Percentiles rank a stretch among this genome's conserved stretches.
These are phyloP conservation scores for Sebastes diaconus DNA, from an alignment of 2,797 vertebrate genomes.

Conservation along the genomic window DNA sequence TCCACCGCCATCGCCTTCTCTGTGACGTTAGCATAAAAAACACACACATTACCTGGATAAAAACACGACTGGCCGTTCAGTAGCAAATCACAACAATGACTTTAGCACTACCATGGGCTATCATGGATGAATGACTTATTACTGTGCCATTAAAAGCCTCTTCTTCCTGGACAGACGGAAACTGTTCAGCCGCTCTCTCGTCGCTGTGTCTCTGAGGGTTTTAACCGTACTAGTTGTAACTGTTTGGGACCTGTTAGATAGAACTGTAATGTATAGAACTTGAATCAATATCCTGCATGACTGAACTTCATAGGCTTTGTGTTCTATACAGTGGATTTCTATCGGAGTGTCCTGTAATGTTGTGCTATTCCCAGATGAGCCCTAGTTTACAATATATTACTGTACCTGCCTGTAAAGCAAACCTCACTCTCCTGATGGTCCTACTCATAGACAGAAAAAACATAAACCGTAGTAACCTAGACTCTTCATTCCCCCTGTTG, in stretches of 20 bases:
- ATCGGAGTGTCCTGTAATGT: slow-evolving; percentile 66
- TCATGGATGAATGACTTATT: slow-evolving; percentile 46
- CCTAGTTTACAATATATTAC: slow-evolving; percentile 53
- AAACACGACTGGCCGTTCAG: slow-evolving; percentile 45
- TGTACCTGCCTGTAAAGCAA: slow-evolving; percentile 60
- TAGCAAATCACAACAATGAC: slow-evolving; percentile 64
- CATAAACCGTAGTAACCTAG: slow-evolving; percentile 20
- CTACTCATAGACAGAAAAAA: slow-evolving; percentile 13
- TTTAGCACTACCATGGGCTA: slow-evolving; percentile 41
- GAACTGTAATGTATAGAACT: slow-evolving; percentile 79
- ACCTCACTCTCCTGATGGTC: slow-evolving; percentile 34
- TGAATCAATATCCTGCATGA: slow-evolving; percentile 74
- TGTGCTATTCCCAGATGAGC: slow-evolving; percentile 47
- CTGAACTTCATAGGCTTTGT: slow-evolving; percentile 64
- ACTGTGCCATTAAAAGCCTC: slow-evolving; percentile 71
- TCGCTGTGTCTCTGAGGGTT: slow-evolving; percentile 59
- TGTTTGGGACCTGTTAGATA: slow-evolving; percentile 71
- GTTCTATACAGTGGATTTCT: slow-evolving; percentile 79
- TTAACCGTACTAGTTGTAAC: slow-evolving; percentile 47
- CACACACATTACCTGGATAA: slow-evolving; percentile 26
- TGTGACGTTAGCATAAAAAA: slow-evolving; percentile 49
- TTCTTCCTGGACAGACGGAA: slow-evolving; percentile 54
- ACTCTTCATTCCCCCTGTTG: slow-evolving; percentile 28
- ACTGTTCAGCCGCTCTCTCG: slow-evolving; percentile 49
- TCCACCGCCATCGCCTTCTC: slow-evolving; percentile 65